A percentile compares a stretch with the other conserved stretches of the same genome.
These are phyloP conservation scores for Melipona quadrifasciata DNA, from an alignment of 1,140 invertebrate genomes.

Conservation along the genomic window DNA sequence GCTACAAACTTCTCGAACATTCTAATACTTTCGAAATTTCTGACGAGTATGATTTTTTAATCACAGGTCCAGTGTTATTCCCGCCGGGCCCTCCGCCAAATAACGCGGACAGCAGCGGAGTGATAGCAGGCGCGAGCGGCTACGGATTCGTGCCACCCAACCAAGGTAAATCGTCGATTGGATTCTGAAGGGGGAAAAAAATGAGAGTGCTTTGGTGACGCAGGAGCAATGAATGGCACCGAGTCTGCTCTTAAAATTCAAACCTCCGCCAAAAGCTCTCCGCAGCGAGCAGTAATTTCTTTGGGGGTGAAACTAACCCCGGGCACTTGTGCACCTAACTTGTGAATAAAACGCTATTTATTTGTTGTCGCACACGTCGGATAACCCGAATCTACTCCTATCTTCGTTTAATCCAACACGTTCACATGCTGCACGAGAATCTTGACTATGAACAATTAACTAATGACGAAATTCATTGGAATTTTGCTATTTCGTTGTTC, in stretches of 20 bases:
- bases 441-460: background rate
- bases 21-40: background rate
- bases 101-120: conserved; percentile 86
- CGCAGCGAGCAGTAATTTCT: conserved; percentile 9
- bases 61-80: conserved; percentile 87
- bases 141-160: conserved; percentile 89
- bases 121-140: conserved; percentile 87
- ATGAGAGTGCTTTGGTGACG: background rate
- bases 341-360: conserved; percentile 66
- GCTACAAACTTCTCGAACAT: too few relatives aligned
- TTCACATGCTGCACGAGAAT: background rate
- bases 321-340: conserved; percentile 56
- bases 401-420: background rate
- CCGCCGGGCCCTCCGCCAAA: conserved; percentile 85
- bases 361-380: conserved; percentile 48
- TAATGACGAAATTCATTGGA: background rate
- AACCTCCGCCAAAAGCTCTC: conserved; percentile 32
- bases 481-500: background rate
- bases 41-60: background rate
- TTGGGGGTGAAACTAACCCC: conserved; percentile 38
- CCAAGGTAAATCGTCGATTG: conserved; percentile 76
- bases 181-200: conserved; percentile 34
- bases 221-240: background rate
- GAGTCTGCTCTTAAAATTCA: background rate
- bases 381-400: conserved; percentile 10